These are phyloP conservation scores for Alcis repandata DNA, from an alignment of 2,888 invertebrate genomes.

Conservation along the genomic window DNA sequence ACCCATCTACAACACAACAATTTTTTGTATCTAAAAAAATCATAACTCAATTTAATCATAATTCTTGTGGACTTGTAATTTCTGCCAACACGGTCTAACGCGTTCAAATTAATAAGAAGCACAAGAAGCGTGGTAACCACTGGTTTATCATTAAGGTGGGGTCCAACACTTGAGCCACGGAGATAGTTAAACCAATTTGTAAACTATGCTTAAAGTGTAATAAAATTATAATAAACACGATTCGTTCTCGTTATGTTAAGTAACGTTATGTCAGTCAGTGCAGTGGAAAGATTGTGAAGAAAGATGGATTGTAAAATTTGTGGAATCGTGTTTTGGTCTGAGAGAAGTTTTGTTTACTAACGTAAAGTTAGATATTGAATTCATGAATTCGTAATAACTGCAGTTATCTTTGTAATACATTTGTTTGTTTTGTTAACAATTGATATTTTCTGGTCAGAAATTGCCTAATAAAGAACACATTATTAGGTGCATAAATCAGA, in stretches of 20 bases:
- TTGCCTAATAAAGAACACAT: too few species aligned
- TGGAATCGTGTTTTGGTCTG: too few species aligned
- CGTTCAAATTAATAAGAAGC: slow-evolving; percentile 42
- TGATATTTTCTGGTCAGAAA: too few species aligned
- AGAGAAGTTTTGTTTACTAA: too few species aligned
- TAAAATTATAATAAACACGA: slow-evolving; percentile 62
- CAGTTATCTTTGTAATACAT: too few species aligned
- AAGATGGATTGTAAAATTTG: slow-evolving; percentile 1
- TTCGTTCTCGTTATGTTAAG: slow-evolving; percentile 62
- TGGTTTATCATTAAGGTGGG: slow-evolving; percentile 52
- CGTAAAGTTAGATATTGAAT: background rate
- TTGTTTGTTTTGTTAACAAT: too few species aligned
- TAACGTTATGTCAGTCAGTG: slow-evolving; percentile 64
- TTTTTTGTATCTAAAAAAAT: background rate
- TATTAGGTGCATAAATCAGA: too few species aligned
- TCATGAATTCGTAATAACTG: too few species aligned
- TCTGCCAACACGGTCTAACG: slow-evolving; percentile 3
- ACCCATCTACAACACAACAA: too few species aligned
- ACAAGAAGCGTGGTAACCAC: slow-evolving; percentile 32
- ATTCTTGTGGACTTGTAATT: slow-evolving; percentile 26
- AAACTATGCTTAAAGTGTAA: slow-evolving; percentile 56
- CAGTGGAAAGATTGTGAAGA: slow-evolving; percentile 34
- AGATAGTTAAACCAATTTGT: slow-evolving; percentile 56
- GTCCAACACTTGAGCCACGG: slow-evolving; percentile 50
- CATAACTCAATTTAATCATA: background rate